Conservation (phyloP, 2,888 invertebrate genomes). For the Tetragonula carbonaria region DNA sequence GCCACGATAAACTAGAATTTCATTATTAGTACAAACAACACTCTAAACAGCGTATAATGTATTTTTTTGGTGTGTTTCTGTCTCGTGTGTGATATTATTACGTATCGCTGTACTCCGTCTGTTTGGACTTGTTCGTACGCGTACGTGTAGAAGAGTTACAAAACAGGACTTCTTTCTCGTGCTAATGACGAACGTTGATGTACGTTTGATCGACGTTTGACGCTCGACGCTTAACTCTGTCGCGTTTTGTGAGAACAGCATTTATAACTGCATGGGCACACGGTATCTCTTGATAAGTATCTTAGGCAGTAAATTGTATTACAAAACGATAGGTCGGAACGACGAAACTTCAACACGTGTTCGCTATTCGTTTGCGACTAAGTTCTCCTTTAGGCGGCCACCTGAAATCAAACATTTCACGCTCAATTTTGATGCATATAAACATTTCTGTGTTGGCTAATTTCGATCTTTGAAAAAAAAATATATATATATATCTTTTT, state of each 20-base stretch:
- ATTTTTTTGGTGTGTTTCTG: background rate
- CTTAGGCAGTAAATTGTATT: constrained; percentile 21
- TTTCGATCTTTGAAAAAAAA: no score
- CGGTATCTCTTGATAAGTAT: constrained; percentile 47
- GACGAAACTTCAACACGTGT: constrained; percentile 7
- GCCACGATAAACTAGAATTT: constrained; percentile 27
- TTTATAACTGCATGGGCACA: constrained; percentile 32
- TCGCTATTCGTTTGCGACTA: constrained; percentile 15
- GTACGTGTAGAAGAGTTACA: background rate
- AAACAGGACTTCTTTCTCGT: constrained; percentile 24
- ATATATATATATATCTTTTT: no score
- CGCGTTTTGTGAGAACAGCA: constrained; percentile 4
- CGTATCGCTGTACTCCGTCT: no score
- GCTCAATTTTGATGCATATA: no score
- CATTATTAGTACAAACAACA: constrained; percentile 50
- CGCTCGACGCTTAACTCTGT: background rate
- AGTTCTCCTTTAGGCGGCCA: constrained; percentile 12
- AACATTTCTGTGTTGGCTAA: no score
- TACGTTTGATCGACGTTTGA: background rate
- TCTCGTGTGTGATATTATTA: background rate
- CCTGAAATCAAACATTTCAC: constrained; percentile 37
- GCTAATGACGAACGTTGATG: constrained; percentile 1
- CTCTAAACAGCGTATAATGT: constrained; percentile 43
- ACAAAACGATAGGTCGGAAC: constrained; percentile 36
- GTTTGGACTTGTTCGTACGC: background rate